Base-by-base conservation (phyloP, 1,140 invertebrate species). In the Lepidurus couesii region DNA sequence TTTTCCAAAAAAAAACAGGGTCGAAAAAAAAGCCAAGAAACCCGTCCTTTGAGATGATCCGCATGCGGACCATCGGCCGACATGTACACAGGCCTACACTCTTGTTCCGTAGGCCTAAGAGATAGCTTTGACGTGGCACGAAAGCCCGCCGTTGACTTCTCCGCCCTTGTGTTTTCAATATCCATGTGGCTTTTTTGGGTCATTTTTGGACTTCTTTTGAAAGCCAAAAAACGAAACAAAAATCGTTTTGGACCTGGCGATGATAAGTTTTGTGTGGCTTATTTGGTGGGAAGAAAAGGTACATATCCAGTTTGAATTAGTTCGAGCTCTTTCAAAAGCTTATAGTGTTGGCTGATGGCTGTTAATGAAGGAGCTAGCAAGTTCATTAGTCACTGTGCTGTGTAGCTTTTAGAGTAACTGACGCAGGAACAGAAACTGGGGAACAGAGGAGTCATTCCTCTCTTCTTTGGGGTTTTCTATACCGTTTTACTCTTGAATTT, bases 21-120 rank as follows among this genome's bases (percentile, higher is more conserved):
- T 16, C 21, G 13, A 21, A 65, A 47, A 65, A 65, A 65, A 65
- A 65, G 53, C 53, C n/a, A 7, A 9, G 16, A 65, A 65, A 21
- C 21, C 53, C 34, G 34, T 34, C 53, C 53, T 65, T 65, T 65
- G 53, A 65, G 53, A 65, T 65, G 53, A 65, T 65, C 53, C 53
- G 53, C 53, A 65, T 65, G 53, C 53, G 53, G 13, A 65, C 53
- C 53, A 65, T 65, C 53, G 53, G 53, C 53, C 53, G 53, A 9
- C 53, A 65, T 65, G 53, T 65, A 65, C 53, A 65, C 53, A 65
- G 53, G 53, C 53, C 53, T 65, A 65, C 53, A 65, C 53, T 65
- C 53, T 65, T 65, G 53, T 65, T 65, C 21, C 53, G 16, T 65
- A 65, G 53, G 53, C 53, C 53, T 65, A 65, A 65, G 53, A 65